Evolutionary conservation across 2,797 vertebrate species (phyloP), one percentile per base, ranked within the genome.

Genomic region (Todus mexicanus): DNA sequence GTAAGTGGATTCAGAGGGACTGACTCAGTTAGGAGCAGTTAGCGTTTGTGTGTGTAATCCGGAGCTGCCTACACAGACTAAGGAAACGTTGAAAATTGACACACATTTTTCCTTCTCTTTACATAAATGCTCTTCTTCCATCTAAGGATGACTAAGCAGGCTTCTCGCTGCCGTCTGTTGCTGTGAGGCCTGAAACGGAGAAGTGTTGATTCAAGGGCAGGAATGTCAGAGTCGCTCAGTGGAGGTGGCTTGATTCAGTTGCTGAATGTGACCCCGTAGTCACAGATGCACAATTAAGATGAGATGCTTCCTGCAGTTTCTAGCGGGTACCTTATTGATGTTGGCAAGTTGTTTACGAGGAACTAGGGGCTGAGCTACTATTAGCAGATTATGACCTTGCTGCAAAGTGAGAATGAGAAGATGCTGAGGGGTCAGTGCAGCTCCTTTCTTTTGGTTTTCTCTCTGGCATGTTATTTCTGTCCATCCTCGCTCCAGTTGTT

Each of bases 121-220:
- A 85, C 11, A 31, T 74, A 83, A 89, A 51, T 43, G 79, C 60
- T 66, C 0, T 56, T n/a, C 38, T 61, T 86, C 33, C 12, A 4
- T n/a, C 33, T 56, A 35, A 80, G 79, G 71, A 78, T 91, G 94
- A 89, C 87, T 81, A 89, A 93, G 76, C 91, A 86, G 69, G 38
- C 73, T 84, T 80, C 84, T 71, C 68, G 26, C 47, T 47, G 65
- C 57, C 37, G n/a, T 42, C 57, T 88, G 37, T 51, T 75, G 73
- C 66, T 95, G 66, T 63, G 59, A 18, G 57, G 38, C 84, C 64
- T 86, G 66, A 79, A 84, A 40, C 9, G n/a, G 21, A 89, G 54
- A 29, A 59, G 25, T 35, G 63, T 64, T 91, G 60, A 51, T 75
- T 91, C 40, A 47, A 86, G 63, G 70, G 43, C 70, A 60, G 59